A percentile compares a stretch with the other conserved stretches of the same genome.
phyloP scores from a whole-genome alignment of 2,797 vertebrate genomes.

The Mus caroli region DNA sequence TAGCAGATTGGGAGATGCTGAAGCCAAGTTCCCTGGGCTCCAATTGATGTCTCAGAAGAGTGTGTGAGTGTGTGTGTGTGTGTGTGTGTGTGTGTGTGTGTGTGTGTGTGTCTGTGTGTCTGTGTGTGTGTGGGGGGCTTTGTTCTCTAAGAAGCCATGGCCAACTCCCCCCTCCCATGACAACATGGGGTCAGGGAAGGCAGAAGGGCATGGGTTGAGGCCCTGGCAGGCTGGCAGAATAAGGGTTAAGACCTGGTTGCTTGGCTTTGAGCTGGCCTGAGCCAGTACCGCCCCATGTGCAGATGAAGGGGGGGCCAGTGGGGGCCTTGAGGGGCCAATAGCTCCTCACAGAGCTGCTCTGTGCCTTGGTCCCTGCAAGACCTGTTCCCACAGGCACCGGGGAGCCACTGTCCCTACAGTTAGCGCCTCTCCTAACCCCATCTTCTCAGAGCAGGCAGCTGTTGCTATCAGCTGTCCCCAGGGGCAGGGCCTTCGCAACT shows the following conservation, averaged over 20 bases:
- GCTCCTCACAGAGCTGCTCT: constrained; percentile 76
- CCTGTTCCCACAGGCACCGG: constrained; percentile 60
- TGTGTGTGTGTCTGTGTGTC: not conserved
- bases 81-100: not conserved
- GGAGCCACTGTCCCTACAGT: constrained; percentile 33
- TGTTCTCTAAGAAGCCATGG: constrained; percentile 46
- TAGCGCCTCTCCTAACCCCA: not conserved
- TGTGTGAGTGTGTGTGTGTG: not conserved
- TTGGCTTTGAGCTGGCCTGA: constrained; percentile 67
- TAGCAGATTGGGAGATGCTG: not conserved
- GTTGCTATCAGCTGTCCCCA: constrained; percentile 70
- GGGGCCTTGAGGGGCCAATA: constrained; percentile 78
- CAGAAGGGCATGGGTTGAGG: not conserved
- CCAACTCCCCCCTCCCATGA: not conserved
- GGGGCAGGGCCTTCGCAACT: constrained; percentile 65
- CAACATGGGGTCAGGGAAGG: not conserved
- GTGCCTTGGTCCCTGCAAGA: constrained; percentile 66
- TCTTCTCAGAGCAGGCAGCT: constrained; percentile 60
- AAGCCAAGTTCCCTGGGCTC: constrained; percentile 16
- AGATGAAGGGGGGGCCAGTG: constrained; percentile 77
- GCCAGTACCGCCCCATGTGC: constrained; percentile 74
- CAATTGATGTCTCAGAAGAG: not conserved
- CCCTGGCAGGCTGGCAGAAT: constrained; percentile 57
- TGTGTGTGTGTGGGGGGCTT: not conserved
- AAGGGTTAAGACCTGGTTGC: constrained; percentile 75